Base-by-base conservation (phyloP, 53 echinoderm and acorn worm species). In the Antedon mediterranea region DNA sequence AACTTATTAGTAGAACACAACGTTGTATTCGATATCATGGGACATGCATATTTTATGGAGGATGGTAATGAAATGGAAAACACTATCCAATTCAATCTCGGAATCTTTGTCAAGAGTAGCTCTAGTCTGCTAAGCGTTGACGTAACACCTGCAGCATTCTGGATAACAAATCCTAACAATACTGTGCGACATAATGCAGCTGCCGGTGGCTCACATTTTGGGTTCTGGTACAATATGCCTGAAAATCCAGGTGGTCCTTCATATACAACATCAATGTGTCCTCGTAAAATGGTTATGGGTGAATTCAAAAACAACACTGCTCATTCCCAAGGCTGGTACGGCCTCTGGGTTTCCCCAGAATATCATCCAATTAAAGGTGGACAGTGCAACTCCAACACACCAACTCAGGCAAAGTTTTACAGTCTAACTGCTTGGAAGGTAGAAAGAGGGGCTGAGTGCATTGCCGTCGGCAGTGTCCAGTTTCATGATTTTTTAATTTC, bases 161-260 rank as follows among this genome's bases (percentile, higher is more conserved):
- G 98, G 98, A 82, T 98, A 34, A 92, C 90, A 72, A 98, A 98
- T 71, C 92, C 98, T 0, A 79, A 98, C 85, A 97, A 98, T 78
- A 90, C 75, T 41, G 74, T 98, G 74, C 79, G 98, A n/a, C 92
- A 98, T 78, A 98, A 98, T 80, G 88, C 92, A 18, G 98, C 92
- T 3, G 98, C 92, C 0, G 98, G 98, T 11, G 92, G 98, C 33
- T 88, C 84, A 28, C 98, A 98, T 75, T 90, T 91, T 78, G 98
- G 98, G 9, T 98, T 88, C 81, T 98, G 98, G 98, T 98, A 98
- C 86, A 98, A 98, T 80, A 78, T 82, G 80, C 92, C 92, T 0
- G 31, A 32, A 18, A 82, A 93, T 37, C 97, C 97, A 11, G 91
- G 72, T 0, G 97, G 97, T 3, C 97, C 97, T 0, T 97, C 97